Evolutionary conservation across 2,797 vertebrate genomes (phyloP).

Genomic region (Luscinia megarhynchos): DNA sequence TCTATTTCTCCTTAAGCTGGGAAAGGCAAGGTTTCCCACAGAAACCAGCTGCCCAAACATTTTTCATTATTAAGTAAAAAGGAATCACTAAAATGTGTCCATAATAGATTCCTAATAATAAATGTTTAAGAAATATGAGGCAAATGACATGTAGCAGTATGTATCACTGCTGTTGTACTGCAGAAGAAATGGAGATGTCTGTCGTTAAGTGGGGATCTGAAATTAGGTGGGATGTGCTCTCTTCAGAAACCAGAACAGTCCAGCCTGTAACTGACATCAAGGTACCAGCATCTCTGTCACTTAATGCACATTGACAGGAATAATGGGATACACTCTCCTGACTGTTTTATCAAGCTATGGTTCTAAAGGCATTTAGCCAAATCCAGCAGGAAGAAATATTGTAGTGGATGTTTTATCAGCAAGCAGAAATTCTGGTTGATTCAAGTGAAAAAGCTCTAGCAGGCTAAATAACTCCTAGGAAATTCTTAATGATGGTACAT

Average conservation of each 20-base stretch:
- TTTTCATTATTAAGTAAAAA: neutral
- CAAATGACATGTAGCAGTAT: neutral
- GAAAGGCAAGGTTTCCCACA: neutral
- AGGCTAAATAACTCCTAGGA: neutral
- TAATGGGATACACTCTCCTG: neutral
- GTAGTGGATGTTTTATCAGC: neutral
- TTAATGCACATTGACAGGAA: neutral
- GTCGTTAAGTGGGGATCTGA: neutral
- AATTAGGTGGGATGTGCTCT: neutral
- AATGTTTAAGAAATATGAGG: neutral
- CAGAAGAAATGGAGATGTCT: neutral
- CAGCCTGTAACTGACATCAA: neutral
- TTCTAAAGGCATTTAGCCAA: neutral
- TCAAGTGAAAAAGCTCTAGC: neutral
- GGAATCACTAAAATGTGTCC: neutral
- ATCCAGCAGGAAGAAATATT: neutral
- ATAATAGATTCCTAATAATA: neutral
- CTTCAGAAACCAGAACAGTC: neutral
- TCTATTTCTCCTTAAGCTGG: neutral
- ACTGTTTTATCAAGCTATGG: neutral
- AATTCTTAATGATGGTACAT: neutral
- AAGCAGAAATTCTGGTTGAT: neutral
- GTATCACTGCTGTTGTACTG: neutral
- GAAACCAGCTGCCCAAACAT: neutral
- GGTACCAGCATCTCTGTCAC: neutral